phyloP scores from a whole-genome alignment of 2,888 invertebrate species.

The Mechanitis mazaeus region DNA sequence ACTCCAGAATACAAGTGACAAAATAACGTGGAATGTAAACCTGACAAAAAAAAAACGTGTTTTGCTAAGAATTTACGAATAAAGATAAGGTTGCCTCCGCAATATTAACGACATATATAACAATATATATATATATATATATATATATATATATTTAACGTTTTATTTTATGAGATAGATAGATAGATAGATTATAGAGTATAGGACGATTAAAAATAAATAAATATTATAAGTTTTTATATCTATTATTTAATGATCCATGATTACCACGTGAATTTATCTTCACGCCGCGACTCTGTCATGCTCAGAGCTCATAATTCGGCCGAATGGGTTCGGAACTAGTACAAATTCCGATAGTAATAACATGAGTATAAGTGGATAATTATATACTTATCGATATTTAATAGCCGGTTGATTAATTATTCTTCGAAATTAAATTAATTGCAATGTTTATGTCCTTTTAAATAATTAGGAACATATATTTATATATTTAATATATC shows the following conservation, averaged over 20 bases:
- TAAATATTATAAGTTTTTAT: conserved; percentile 4
- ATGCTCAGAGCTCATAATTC: too few species aligned
- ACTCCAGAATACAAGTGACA: conserved; percentile 22
- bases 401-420: too few species aligned
- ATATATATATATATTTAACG: neutral
- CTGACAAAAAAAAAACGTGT: conserved; percentile 31
- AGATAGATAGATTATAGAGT: too few species aligned
- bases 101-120: neutral
- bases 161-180: too few species aligned
- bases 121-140: neutral
- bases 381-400: too few species aligned
- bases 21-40: conserved; percentile 31
- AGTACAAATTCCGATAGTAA: too few species aligned
- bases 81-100: conserved; percentile 23
- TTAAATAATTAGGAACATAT: neutral
- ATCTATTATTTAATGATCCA: too few species aligned
- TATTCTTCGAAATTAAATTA: neutral
- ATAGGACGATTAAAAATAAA: conserved; percentile 14
- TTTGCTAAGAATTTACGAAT: conserved; percentile 31
- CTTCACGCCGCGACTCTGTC: too few species aligned
- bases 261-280: too few species aligned
- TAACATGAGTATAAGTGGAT: too few species aligned
- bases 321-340: too few species aligned
- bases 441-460: neutral
- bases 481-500: neutral